Base-by-base conservation (phyloP, 2,797 vertebrate species). In the Vireo griseus region DNA sequence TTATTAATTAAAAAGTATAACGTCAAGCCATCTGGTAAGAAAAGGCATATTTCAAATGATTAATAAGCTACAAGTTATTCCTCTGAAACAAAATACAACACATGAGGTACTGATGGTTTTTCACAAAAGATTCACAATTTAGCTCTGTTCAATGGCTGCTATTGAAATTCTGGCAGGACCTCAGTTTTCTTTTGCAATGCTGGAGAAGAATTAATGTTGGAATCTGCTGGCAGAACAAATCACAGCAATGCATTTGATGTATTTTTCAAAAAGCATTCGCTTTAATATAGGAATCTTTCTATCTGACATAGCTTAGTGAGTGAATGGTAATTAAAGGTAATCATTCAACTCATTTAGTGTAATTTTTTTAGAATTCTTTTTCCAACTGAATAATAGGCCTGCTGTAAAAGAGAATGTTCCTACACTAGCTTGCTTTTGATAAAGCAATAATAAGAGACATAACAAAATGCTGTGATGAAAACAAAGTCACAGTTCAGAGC, bases 201-300 rank as follows among this genome's bases (percentile, higher is more conserved):
- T 88, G 66, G 58, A 80, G 72, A 87, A 94, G 85, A 72, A 96
- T 96, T 95, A 97, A 93, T 59, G 71, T 75, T 82, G 88, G 93
- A 96, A 80, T 97, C 88, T 93, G 78, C 85, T 83, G 92, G 95
- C 75, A 96, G 66, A 77, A 96, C 85, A 95, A 92, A 95, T 74
- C 83, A 95, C 78, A 91, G 94, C 90, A 79, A 93, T 67, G 37
- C 45, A 45, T 91, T 92, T 96, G 88, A 97, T 96, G 96, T 91
- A 96, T 93, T 97, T 97, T 97, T 96, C 89, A 88, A 97, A 35
- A 97, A 97, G 81, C 48, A 74, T 75, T 93, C 74, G 59, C 93
- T 96, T 96, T 95, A 92, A 81, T 80, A 93, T 65, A 96, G 63
- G 76, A 94, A 95, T 94, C 77, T 86, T 94, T 95, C 92, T 95